Percentiles rank a stretch among this genome's conserved stretches.
These are phyloP conservation scores for Nothoprocta pentlandii DNA, from an alignment of 2,113 vertebrate species.

Conservation along the genomic window DNA sequence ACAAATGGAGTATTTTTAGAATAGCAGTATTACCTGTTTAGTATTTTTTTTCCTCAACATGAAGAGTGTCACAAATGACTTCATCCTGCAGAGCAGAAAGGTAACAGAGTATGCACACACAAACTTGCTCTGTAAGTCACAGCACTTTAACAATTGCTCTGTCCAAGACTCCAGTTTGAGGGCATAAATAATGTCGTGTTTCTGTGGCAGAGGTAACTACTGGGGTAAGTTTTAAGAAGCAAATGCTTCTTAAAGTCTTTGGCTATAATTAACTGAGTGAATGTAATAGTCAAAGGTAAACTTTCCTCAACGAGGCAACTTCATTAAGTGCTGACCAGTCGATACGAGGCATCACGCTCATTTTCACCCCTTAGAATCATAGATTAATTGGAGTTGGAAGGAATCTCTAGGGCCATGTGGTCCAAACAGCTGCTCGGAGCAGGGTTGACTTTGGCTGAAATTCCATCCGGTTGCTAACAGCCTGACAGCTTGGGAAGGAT, in stretches of 20 bases:
- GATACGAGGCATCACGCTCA: neutral
- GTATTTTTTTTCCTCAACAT: neutral
- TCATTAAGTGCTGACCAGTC: neutral
- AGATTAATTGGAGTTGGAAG: fast-evolving
- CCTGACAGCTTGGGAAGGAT: neutral
- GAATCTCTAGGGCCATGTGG: neutral
- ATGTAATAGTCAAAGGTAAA: neutral
- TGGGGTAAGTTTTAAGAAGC: neutral
- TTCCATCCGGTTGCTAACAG: neutral
- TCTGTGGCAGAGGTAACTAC: neutral
- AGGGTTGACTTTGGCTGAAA: neutral
- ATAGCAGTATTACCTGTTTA: neutral
- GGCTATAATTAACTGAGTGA: neutral
- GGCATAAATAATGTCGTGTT: neutral
- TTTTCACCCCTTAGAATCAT: neutral
- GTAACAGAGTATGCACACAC: neutral
- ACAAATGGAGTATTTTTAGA: neutral
- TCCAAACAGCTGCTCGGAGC: neutral
- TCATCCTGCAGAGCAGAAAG: neutral
- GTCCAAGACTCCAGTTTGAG: neutral
- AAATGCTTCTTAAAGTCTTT: neutral
- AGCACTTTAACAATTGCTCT: neutral
- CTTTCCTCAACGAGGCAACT: neutral
- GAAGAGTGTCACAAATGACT: neutral
- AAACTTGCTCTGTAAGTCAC: neutral